Conservation (phyloP, 2,888 invertebrate species). For the Sarcophaga carnaria region DNA sequence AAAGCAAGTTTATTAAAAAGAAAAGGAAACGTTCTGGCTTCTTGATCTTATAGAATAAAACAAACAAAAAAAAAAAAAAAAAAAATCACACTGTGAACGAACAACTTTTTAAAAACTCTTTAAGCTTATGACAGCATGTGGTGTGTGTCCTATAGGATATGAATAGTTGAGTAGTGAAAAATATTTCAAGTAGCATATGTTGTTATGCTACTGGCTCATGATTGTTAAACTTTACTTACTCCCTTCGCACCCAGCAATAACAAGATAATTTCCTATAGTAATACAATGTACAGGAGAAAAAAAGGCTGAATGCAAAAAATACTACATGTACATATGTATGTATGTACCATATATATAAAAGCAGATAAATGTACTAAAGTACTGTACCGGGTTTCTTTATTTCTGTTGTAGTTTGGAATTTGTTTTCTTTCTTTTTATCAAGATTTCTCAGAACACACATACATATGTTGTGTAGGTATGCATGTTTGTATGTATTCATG, state of each 20-base stretch:
- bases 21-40: too few species aligned
- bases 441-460: neutral
- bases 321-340: neutral
- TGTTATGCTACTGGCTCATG: slow-evolving; percentile 46
- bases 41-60: slow-evolving; percentile 26
- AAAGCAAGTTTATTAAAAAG: neutral
- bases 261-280: slow-evolving; percentile 10
- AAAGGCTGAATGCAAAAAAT: neutral
- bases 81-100: neutral
- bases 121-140: slow-evolving; percentile 33
- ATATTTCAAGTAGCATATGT: slow-evolving; percentile 39
- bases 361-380: slow-evolving; percentile 14
- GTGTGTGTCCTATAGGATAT: slow-evolving; percentile 31
- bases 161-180: slow-evolving; percentile 24
- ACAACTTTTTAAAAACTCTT: slow-evolving; percentile 20
- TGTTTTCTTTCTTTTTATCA: slow-evolving; percentile 17
- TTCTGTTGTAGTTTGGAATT: neutral
- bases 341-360: neutral
- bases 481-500: neutral
- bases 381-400: neutral
- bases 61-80: neutral
- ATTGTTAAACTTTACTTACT: slow-evolving; percentile 32
- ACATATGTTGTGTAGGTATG: neutral
- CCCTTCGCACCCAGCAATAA: neutral
- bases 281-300: neutral